Base-by-base conservation (phyloP, 2,797 vertebrate genomes). In the Yasuhikotakia modesta region DNA sequence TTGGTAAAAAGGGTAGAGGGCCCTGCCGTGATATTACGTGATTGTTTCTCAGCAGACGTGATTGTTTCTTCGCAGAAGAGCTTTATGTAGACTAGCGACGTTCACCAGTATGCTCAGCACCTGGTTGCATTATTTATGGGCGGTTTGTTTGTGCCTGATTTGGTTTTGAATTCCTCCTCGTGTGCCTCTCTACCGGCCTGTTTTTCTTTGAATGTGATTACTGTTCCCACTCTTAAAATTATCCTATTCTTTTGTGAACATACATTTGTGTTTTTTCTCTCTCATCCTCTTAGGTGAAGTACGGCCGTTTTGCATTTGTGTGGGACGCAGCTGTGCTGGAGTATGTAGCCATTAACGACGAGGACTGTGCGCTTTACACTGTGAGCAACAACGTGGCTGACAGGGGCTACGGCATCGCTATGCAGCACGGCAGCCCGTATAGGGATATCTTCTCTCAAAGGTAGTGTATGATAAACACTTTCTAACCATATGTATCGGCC, bases 401-500 rank as follows among this genome's bases (percentile, higher is more conserved):
- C 86, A 92, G 97, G 32, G 98, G 98, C 2, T 99, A 99, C 0
- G 97, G 97, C 50, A 97, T 99, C 6, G 98, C 98, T 32, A 93
- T 99, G 90, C 98, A 99, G 79, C 96, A 99, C 0, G 97, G 97
- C 83, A 99, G 97, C 87, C 97, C 98, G 63, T 99, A 99, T 92
- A 88, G 98, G 70, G 98, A 99, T 19, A 94, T 95, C 61, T 99
- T 99, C 90, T 99, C 98, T 80, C 98, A 99, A 89, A 96, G 98
- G 98, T 99, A 94, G 87, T 79, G 80, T 39, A 64, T 10, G 24
- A 39, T 52, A 16, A 61, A 39, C 79, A 63, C 19, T 39, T 61
- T 46, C n/a, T 52, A 50, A 22, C 30, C 35, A 52, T 32, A 43
- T 60, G n/a, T 43, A 61, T 21, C n/a, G 1, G 27, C 24, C 52